Base-by-base conservation (phyloP, 2,113 vertebrate genomes). In the Capreolus pygargus region DNA sequence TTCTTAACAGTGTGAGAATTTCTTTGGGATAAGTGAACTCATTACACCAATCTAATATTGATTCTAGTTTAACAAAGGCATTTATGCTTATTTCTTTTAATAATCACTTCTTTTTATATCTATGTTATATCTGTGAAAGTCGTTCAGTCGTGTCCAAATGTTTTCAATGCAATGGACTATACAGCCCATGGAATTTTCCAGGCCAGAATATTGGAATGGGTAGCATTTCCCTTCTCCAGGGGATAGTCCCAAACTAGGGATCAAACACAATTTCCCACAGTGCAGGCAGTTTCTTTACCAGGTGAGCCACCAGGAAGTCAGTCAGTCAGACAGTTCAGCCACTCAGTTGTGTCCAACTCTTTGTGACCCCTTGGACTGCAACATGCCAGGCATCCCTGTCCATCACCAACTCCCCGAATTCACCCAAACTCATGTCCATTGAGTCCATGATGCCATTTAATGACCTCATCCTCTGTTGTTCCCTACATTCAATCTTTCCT, bases 131-230 rank as follows among this genome's bases (percentile, higher is more conserved):
- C 64, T 36, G 64, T 70, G 64, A 70, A 70, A 36, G 17, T 36
- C 4, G 0, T 36, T 36, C n/a, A 70, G 64, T 36, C 2, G 0
- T 70, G 21, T 21, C 17, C 64, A 70, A 70, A 19, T 21, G 17
- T 36, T 21, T 36, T n/a, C 10, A 36, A 36, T 9, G 17, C 64
- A 70, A 21, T 6, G 17, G 33, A 70, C 64, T 70, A 36, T 6
- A 36, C 10, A 70, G 9, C 21, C 19, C n/a, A 36, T 70, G n/a
- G n/a, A 36, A 21, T 21, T 70, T n/a, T 70, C 8, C n/a, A 21
- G 64, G 33, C 64, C n/a, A 70, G 64, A 21, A 70, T 36, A 36
- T 19, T 70, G 64, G 17, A 70, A 70, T 21, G 10, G 9, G 17
- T 21, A 70, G 9, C 9, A 17, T 70, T 70, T 70, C 19, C 64